Evolutionary conservation across 1,140 invertebrate species (phyloP).

Genomic region (Aphelinus atriplicis): DNA sequence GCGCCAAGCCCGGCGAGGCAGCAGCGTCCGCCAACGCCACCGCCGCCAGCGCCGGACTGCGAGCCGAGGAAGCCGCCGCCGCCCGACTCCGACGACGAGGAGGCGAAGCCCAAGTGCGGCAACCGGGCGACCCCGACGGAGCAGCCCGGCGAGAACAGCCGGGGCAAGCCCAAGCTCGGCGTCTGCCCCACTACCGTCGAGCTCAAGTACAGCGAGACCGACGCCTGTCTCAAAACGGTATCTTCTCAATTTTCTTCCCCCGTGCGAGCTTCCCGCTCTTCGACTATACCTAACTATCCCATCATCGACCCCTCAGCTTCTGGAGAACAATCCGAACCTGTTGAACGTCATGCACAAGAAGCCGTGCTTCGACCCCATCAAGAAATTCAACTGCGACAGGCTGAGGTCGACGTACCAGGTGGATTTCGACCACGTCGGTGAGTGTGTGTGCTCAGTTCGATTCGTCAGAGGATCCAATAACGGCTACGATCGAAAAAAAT

Average conservation of each 20-base stretch:
- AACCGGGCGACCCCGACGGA: background rate
- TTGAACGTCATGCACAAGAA: slow-evolving; percentile 7
- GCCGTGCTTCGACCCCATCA: background rate
- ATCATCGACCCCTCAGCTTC: slow-evolving; percentile 10
- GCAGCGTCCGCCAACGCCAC: too few species aligned
- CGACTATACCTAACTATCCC: background rate
- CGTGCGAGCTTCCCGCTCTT: too few species aligned
- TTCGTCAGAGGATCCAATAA: background rate
- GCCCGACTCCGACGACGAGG: background rate
- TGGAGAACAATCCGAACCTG: slow-evolving; percentile 23
- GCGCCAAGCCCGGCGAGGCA: too few species aligned
- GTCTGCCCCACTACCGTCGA: slow-evolving; percentile 14
- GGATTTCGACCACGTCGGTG: slow-evolving; percentile 12
- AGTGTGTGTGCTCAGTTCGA: background rate
- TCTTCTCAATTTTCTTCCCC: background rate
- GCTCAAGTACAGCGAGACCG: background rate
- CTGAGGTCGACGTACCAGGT: slow-evolving; percentile 26
- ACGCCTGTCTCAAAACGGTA: slow-evolving; percentile 30
- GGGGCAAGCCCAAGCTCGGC: background rate
- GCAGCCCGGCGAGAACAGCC: background rate
- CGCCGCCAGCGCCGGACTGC: too few species aligned
- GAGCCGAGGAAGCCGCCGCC: too few species aligned
- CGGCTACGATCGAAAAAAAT: background rate
- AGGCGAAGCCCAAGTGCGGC: background rate
- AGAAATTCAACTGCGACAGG: slow-evolving; percentile 29